Evolutionary conservation across 1,140 invertebrate species (phyloP).

Genomic region (Neodiprion lecontei): DNA sequence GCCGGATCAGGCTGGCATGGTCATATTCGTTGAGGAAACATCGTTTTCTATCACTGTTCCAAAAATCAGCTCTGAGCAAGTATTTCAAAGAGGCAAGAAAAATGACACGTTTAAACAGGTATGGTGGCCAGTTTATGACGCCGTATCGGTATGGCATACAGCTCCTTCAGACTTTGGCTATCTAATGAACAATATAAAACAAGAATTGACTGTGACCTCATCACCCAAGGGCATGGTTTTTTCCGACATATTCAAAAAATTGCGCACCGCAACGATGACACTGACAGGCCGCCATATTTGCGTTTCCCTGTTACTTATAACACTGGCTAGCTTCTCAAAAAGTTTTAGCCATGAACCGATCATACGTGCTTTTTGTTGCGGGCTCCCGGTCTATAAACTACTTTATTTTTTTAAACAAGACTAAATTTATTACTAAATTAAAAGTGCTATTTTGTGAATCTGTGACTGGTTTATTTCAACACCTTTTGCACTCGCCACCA

Average conservation of each 20-base stretch:
- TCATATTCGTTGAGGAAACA: not conserved
- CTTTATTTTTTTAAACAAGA: no score
- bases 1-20: not conserved
- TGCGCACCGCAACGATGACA: no score
- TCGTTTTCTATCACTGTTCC: not conserved
- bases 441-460: no score
- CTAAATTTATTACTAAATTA: no score
- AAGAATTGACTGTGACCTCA: not conserved
- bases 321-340: not conserved
- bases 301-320: not conserved
- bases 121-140: not conserved
- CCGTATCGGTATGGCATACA: constrained; percentile 6
- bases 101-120: not conserved
- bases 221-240: not conserved
- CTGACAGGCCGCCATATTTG: not conserved
- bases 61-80: not conserved
- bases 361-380: not conserved
- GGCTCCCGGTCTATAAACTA: not conserved
- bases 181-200: constrained; percentile 6
- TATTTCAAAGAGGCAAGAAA: not conserved
- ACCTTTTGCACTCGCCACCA: no score
- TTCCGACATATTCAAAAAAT: not conserved
- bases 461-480: no score
- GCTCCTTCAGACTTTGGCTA: not conserved
- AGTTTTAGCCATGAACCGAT: not conserved